Evolutionary conservation across 92 coral and sea anemone genomes (phyloP), one percentile per base, ranked within the genome.

Genomic region (Bergia sp.): DNA sequence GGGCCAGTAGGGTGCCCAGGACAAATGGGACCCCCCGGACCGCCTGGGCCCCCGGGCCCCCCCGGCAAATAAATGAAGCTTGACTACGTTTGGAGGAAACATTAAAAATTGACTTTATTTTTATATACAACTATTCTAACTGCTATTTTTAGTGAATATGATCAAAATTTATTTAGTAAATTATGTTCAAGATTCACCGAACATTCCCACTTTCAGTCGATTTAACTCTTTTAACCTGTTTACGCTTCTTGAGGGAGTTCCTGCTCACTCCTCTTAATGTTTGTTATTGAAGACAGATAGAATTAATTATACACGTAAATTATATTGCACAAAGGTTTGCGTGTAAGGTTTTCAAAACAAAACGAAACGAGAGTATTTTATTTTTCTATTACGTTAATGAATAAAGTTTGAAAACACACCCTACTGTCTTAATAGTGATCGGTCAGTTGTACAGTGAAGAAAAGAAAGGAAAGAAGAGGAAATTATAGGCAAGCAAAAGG

Each of bases 1-100:
- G 86, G 86, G 65, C 86, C 74, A 65, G 58, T 13, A 42, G 86
- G 86, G 40, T 82, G 86, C 57, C 86, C 86, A 7, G 86, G 86
- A 61, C 43, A 39, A 39, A 39, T 43, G 1, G 86, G 86, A 23
- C 53, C 55, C 37, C 86, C 86, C 15, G 86, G 86, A 82, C 86
- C 86, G 18, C 53, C 86, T 6, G 86, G 86, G 0, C 86, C 86
- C 57, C 86, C 86, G 15, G 86, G 86, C n/a, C 86, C 86, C 23
- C 86, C 86, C 71, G 85, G 85, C 1, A 80, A 80, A 58, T 80
- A 80, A n/a, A 38, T 18, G 9, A 44, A 79, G 42, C 29, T 61
- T 61, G 69, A 61, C 3, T 15, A 36, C 65, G 49, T 16, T 76
- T 29, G 29, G 37, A 79, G 8, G 13, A 38, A 45, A 4, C 49